Evolutionary conservation across 2,113 vertebrate genomes (phyloP).

Genomic region (Columba livia): DNA sequence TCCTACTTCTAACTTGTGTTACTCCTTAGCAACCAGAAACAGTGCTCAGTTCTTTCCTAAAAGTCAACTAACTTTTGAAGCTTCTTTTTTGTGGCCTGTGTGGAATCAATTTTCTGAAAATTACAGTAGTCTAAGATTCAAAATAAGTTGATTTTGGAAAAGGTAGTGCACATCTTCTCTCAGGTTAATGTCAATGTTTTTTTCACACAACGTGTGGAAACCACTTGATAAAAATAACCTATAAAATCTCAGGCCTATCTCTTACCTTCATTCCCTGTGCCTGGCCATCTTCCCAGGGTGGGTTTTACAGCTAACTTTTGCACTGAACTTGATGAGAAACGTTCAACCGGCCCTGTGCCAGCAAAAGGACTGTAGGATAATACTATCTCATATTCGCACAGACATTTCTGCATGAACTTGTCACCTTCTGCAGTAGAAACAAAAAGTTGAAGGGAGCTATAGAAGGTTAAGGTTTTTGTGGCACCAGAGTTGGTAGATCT

Average conservation of each 20-base stretch:
- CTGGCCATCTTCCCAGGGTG: not conserved
- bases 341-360: not conserved
- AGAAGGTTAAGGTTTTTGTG: not conserved
- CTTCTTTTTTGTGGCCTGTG: not conserved
- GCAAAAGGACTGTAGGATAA: not conserved
- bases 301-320: not conserved
- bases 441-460: not conserved
- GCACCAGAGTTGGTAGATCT: not conserved
- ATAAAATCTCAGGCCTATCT: not conserved
- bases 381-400: not conserved
- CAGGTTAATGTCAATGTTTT: not conserved
- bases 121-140: not conserved
- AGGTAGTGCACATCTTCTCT: not conserved
- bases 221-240: not conserved
- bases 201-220: not conserved
- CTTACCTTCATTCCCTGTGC: not conserved
- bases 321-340: not conserved
- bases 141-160: not conserved
- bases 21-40: not conserved
- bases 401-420: not conserved
- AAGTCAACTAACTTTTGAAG: not conserved
- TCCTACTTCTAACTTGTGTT: not conserved
- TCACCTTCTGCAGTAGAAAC: not conserved
- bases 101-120: not conserved
- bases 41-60: not conserved